These are phyloP conservation scores for Andinoacara biseriatus DNA, from an alignment of 2,113 vertebrate genomes.

Conservation along the genomic window DNA sequence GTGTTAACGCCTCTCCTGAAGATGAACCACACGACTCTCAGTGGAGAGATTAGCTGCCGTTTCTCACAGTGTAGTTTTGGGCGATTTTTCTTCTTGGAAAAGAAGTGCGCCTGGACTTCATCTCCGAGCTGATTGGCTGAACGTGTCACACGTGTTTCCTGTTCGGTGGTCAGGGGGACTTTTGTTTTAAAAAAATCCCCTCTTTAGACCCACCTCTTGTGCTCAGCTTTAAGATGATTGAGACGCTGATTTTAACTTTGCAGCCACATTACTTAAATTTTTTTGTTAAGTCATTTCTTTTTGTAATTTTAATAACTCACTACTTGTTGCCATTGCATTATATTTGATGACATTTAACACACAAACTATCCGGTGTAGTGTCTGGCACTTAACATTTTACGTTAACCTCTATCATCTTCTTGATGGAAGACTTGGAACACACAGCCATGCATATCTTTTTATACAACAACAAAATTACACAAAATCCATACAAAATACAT, in stretches of 20 bases:
- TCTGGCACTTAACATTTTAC: background rate
- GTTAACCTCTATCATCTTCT: background rate
- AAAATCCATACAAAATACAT: background rate
- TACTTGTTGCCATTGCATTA: background rate
- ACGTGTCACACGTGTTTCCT: no score
- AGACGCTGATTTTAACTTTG: background rate
- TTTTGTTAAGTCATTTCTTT: background rate
- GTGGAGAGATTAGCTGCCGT: no score
- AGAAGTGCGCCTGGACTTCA: no score
- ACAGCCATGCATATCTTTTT: background rate
- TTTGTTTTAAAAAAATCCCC: no score
- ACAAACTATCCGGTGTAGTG: background rate
- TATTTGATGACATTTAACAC: background rate
- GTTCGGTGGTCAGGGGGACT: no score
- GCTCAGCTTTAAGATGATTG: no score
- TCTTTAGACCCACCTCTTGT: no score
- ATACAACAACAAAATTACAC: background rate
- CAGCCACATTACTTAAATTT: background rate
- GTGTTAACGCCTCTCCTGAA: no score
- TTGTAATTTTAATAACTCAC: fast-evolving
- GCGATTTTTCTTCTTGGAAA: no score
- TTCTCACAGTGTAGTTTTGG: no score
- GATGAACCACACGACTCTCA: no score
- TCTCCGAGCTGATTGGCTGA: no score
- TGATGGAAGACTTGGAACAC: background rate